Evolutionary conservation across 1,140 invertebrate genomes (phyloP).

Genomic region (Spodoptera litura): DNA sequence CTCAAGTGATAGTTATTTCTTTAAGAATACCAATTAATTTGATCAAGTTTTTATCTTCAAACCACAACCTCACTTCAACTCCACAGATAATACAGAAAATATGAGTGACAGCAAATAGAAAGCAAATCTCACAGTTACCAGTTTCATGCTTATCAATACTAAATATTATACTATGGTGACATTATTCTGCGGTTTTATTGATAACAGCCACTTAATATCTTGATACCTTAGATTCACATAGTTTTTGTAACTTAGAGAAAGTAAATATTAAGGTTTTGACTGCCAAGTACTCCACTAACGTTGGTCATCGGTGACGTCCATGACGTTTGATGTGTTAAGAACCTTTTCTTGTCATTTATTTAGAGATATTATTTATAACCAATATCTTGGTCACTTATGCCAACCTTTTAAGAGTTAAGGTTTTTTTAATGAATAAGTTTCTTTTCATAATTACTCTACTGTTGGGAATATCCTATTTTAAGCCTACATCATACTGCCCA

Average conservation of each 20-base stretch:
- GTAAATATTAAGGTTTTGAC: not conserved
- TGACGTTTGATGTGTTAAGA: not conserved
- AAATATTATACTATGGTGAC: not conserved
- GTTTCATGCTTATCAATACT: constrained; percentile 11
- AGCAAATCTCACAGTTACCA: constrained; percentile 16
- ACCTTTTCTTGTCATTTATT: not conserved
- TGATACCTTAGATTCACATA: not conserved
- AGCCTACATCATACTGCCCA: too few relatives aligned
- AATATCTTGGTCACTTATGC: too few relatives aligned
- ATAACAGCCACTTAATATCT: constrained; percentile 19
- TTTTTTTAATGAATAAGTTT: too few relatives aligned
- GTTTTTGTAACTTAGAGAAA: not conserved
- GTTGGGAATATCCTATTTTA: too few relatives aligned
- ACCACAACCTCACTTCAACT: not conserved
- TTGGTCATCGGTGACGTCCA: too few relatives aligned
- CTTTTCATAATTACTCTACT: too few relatives aligned
- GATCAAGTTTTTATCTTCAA: too few relatives aligned
- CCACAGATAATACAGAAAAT: not conserved
- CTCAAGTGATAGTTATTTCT: too few relatives aligned
- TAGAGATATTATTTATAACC: not conserved
- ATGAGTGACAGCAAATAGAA: constrained; percentile 24
- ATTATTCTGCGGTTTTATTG: not conserved
- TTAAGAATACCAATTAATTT: too few relatives aligned
- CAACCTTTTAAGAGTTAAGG: too few relatives aligned
- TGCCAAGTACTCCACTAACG: too few relatives aligned